phyloP scores from a whole-genome alignment of 2,797 vertebrate genomes.

The Halcyon chelicuti region DNA sequence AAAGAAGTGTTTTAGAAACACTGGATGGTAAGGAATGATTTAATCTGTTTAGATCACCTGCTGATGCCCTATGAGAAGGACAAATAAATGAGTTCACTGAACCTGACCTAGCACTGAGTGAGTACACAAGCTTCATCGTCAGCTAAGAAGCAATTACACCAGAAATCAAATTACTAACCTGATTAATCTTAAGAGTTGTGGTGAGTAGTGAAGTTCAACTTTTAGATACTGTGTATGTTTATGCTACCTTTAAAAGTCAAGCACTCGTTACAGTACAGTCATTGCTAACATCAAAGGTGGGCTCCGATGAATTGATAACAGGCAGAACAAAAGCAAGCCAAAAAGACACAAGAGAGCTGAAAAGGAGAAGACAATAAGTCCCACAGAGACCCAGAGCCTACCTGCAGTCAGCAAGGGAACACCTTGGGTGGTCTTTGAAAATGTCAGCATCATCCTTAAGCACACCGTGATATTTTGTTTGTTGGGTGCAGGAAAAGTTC shows the following conservation, averaged over 20 bases:
- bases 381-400: conserved; percentile 57
- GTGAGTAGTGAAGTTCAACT: conserved; percentile 73
- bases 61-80: neutral
- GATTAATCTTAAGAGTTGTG: conserved; percentile 57
- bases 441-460: conserved; percentile 77
- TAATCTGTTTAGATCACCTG: neutral
- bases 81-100: neutral
- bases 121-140: conserved; percentile 19
- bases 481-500: conserved; percentile 37
- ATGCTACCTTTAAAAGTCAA: conserved; percentile 78
- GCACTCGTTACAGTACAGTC: conserved; percentile 69
- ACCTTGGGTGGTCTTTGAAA: conserved; percentile 77
- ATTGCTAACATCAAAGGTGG: conserved; percentile 71
- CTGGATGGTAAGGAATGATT: neutral
- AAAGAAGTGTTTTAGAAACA: neutral
- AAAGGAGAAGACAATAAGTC: conserved; percentile 48
- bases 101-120: neutral
- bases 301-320: conserved; percentile 63
- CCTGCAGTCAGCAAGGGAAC: conserved; percentile 69
- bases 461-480: conserved; percentile 77
- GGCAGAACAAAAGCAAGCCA: conserved; percentile 63
- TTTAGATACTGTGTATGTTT: conserved; percentile 71
- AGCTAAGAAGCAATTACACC: conserved; percentile 31
- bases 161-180: conserved; percentile 70
- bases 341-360: conserved; percentile 12